These are phyloP conservation scores for Aurelia coerulea DNA, from an alignment of 30 jellyfish, hydroid and myxozoan genomes.

Conservation along the genomic window DNA sequence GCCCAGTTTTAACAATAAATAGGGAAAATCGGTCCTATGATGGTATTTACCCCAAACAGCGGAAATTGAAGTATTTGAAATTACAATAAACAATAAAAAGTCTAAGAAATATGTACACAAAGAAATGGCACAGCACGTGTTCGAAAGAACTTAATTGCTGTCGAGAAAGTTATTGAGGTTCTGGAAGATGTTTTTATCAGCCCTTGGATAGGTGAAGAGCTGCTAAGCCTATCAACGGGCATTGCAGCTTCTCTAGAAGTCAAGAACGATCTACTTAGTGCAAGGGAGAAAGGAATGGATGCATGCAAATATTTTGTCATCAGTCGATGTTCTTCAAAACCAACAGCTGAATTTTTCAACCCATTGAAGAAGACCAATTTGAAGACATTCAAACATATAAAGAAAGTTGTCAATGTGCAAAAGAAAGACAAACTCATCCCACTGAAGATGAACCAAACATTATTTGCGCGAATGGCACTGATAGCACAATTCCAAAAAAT, in stretches of 20 bases:
- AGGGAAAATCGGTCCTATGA: too few relatives aligned
- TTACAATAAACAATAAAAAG: too few relatives aligned
- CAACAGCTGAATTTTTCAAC: constrained; percentile 52
- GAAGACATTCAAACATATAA: constrained; percentile 29
- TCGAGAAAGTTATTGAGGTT: constrained; percentile 45
- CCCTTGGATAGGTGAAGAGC: constrained; percentile 23
- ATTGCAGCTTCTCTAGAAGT: constrained; percentile 33
- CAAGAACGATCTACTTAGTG: constrained; percentile 20
- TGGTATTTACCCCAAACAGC: too few relatives aligned
- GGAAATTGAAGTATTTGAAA: too few relatives aligned
- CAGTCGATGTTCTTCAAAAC: constrained; percentile 37
- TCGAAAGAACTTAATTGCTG: constrained; percentile 52
- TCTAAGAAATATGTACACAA: constrained; percentile 50
- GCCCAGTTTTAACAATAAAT: too few relatives aligned
- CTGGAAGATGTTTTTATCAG: constrained; percentile 55
- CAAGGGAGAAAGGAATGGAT: too few relatives aligned
- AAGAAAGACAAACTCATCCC: too few relatives aligned
- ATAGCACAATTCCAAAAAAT: constrained; percentile 17
- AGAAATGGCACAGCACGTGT: constrained; percentile 59
- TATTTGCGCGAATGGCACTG: constrained; percentile 58
- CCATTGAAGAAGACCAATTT: constrained; percentile 37
- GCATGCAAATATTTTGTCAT: background rate
- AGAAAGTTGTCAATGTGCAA: constrained; percentile 4
- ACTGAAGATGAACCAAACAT: background rate
- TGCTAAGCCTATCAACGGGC: constrained; percentile 60